Conservation (phyloP, 2,113 vertebrate species). For the Apistogramma diplotaenia region DNA sequence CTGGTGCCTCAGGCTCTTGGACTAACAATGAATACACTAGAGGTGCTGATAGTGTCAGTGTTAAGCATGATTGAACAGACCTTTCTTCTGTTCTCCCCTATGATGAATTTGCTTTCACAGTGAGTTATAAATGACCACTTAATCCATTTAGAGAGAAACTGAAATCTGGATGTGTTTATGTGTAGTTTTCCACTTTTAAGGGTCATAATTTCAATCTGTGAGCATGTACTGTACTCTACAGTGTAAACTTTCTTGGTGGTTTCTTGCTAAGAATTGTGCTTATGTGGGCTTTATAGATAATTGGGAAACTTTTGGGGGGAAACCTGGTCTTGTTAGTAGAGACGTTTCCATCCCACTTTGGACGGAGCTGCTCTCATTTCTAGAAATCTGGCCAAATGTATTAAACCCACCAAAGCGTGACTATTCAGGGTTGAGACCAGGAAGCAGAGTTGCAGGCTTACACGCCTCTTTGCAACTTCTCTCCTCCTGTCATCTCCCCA, state of each 20-base stretch:
- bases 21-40: slow-evolving; percentile 52
- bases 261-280: background rate
- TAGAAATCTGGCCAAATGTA: too few species aligned
- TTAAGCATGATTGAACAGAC: slow-evolving; percentile 33
- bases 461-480: too few species aligned
- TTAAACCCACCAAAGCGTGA: too few species aligned
- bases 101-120: slow-evolving; percentile 39
- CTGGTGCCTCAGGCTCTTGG: slow-evolving; percentile 38
- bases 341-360: too few species aligned
- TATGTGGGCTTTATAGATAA: too few species aligned
- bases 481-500: too few species aligned
- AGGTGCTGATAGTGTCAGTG: slow-evolving; percentile 44
- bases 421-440: too few species aligned
- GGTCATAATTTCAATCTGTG: slow-evolving; percentile 19
- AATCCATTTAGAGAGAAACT: slow-evolving; percentile 5
- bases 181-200: slow-evolving; percentile 32
- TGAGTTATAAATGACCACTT: slow-evolving; percentile 20
- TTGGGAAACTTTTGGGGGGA: too few species aligned
- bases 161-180: slow-evolving; percentile 40
- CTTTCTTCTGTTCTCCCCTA: slow-evolving; percentile 6
- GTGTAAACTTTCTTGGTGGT: background rate
- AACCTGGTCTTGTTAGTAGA: too few species aligned
- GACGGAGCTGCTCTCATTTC: too few species aligned
- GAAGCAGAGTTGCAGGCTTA: too few species aligned
- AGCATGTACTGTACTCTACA: background rate